Percentiles rank a stretch among this genome's conserved stretches.
Evolutionary conservation across 2,888 invertebrate genomes (phyloP).

Genomic region (Polydrusus cervinus): DNA sequence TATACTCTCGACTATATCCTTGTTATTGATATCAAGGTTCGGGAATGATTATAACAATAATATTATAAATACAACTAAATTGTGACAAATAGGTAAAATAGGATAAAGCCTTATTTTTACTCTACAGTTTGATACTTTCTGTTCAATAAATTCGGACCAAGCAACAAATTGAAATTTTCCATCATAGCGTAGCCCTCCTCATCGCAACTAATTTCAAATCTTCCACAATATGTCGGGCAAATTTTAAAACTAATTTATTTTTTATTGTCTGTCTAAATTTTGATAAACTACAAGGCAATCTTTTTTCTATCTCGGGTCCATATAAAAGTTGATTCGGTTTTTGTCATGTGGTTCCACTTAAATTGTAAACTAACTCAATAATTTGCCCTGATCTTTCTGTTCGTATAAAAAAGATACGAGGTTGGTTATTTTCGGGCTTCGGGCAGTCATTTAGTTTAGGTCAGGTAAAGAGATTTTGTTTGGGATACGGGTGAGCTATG

Average conservation of each 20-base stretch:
- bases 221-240: neutral
- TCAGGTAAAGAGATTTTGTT: conserved; percentile 26
- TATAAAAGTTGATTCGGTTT: conserved; percentile 68
- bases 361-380: conserved; percentile 60
- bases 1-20: no score
- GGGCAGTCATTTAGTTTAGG: conserved; percentile 25
- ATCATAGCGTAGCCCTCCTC: neutral
- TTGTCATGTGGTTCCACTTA: conserved; percentile 66
- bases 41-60: no score
- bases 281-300: conserved; percentile 27
- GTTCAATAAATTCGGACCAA: neutral
- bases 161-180: neutral
- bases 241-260: conserved; percentile 26
- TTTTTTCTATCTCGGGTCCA: conserved; percentile 57
- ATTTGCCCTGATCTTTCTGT: conserved; percentile 28
- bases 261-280: conserved; percentile 19
- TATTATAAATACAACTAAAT: no score
- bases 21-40: no score
- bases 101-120: no score
- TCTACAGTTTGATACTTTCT: neutral
- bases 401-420: conserved; percentile 14
- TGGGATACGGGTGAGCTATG: conserved; percentile 12
- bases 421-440: conserved; percentile 9
- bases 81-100: no score
- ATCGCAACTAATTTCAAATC: conserved; percentile 1